phyloP scores from a whole-genome alignment of 1,140 invertebrate genomes.

The Lamellibrachia luymesi region DNA sequence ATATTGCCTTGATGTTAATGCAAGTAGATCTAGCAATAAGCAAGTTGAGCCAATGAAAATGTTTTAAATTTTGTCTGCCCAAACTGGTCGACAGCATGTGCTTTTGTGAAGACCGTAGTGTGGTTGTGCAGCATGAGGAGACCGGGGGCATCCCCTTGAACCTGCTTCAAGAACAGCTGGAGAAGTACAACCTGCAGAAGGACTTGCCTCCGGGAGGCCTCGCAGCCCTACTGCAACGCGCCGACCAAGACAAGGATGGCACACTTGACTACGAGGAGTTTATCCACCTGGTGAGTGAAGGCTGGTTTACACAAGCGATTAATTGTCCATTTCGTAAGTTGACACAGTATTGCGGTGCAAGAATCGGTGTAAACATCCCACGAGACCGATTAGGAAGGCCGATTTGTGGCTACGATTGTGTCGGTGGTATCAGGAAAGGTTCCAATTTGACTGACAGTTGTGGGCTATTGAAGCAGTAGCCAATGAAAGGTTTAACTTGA shows the following conservation, averaged over 20 bases:
- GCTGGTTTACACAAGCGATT: neutral
- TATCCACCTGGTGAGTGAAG: constrained; percentile 68
- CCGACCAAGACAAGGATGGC: constrained; percentile 72
- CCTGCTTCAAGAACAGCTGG: constrained; percentile 69
- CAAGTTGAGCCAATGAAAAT: neutral
- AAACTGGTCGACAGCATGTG: neutral
- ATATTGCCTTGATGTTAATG: too few species aligned
- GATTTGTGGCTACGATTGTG: too few species aligned
- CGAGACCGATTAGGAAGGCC: too few species aligned
- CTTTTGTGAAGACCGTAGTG: neutral
- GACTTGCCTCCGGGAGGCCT: constrained; percentile 73
- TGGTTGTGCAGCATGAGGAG: constrained; percentile 37
- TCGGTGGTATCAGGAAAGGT: too few species aligned
- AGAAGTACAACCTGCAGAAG: constrained; percentile 65
- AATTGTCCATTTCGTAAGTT: too few species aligned
- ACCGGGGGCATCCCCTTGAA: constrained; percentile 72
- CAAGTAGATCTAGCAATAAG: too few species aligned
- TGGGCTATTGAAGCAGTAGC: too few species aligned
- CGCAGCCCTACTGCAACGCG: constrained; percentile 68
- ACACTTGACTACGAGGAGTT: constrained; percentile 77
- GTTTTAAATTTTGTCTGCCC: neutral
- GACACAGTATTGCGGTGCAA: too few species aligned
- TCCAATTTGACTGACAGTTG: too few species aligned
- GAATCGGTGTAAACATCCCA: too few species aligned
- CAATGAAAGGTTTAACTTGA: too few species aligned